Evolutionary conservation across 2,888 invertebrate species (phyloP).

Genomic region (Pheosia tremula): DNA sequence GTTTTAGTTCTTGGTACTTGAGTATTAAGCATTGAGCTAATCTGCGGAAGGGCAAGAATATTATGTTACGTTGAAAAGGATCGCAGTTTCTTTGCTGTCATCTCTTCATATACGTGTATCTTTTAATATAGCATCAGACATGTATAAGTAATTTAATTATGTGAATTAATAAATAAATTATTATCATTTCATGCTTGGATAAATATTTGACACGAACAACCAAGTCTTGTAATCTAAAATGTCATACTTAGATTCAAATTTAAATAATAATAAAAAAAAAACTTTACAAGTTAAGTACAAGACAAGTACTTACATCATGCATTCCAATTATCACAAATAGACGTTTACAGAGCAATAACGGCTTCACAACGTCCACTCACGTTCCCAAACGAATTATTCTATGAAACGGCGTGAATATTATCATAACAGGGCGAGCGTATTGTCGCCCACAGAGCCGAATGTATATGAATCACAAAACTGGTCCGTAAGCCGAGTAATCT

Average conservation of each 20-base stretch:
- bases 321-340: conserved; percentile 45
- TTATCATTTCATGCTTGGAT: no score
- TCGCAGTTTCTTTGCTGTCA: no score
- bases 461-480: conserved; percentile 82
- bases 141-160: no score
- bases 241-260: no score
- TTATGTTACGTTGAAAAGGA: not conserved
- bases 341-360: conserved; percentile 37
- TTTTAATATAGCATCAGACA: no score
- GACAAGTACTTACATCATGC: conserved; percentile 6
- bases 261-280: no score
- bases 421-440: conserved; percentile 73
- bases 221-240: no score
- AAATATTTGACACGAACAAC: no score
- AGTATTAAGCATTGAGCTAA: not conserved
- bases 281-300: not conserved
- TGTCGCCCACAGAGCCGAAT: conserved; percentile 72
- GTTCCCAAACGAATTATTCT: conserved; percentile 63
- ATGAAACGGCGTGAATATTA: conserved; percentile 72
- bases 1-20: conserved; percentile 7
- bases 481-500: conserved; percentile 77
- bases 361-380: conserved; percentile 42
- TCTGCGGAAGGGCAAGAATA: not conserved
- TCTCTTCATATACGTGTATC: no score
- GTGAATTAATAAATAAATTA: no score